Percentiles rank a stretch among this genome's conserved stretches.
Evolutionary conservation across 2,888 invertebrate species (phyloP).

Genomic region (Amblyteles armatorius): DNA sequence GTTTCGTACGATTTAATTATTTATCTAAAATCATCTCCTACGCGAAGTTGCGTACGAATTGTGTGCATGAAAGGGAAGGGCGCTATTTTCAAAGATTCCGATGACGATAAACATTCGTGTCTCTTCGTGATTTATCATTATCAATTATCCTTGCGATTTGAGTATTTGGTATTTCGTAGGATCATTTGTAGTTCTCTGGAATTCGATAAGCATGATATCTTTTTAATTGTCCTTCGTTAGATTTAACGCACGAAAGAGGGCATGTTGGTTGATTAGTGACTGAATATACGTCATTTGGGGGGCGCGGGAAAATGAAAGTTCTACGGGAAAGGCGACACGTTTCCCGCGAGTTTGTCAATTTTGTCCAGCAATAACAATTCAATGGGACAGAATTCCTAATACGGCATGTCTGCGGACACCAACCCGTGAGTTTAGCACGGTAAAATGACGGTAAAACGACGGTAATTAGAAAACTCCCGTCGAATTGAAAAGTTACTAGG

Average conservation of each 20-base stretch:
- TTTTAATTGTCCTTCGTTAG: background rate
- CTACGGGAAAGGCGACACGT: slow-evolving; percentile 10
- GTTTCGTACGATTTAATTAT: background rate
- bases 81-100: slow-evolving; percentile 40
- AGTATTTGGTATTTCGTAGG: background rate
- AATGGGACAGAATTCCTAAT: background rate
- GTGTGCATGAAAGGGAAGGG: slow-evolving; percentile 40
- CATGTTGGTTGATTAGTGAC: background rate
- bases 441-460: too few species aligned
- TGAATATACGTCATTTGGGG: background rate
- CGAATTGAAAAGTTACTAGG: too few species aligned
- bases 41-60: slow-evolving; percentile 16
- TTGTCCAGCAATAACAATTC: background rate
- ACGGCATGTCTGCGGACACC: background rate
- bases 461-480: too few species aligned
- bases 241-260: background rate
- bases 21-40: slow-evolving; percentile 22
- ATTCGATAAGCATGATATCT: background rate
- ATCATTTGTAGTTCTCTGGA: background rate
- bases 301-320: slow-evolving; percentile 11
- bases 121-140: background rate
- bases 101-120: background rate
- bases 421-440: too few species aligned
- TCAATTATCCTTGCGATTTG: background rate
- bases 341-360: slow-evolving; percentile 1